Conservation (phyloP, 2,797 vertebrate genomes). For the Peromyscus nudipes region DNA sequence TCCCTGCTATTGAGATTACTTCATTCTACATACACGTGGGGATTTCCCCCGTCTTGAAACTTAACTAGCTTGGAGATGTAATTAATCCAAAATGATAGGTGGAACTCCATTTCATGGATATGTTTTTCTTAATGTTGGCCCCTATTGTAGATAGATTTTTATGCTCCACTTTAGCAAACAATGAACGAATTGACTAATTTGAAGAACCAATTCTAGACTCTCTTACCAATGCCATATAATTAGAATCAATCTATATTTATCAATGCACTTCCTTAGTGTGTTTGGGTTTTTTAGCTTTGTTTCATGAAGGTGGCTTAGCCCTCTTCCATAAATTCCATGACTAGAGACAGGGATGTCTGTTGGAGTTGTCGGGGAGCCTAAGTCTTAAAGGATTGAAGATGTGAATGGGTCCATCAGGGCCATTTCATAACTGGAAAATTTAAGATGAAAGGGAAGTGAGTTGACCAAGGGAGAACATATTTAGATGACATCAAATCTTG, state of each 20-base stretch:
- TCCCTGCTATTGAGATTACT: background rate
- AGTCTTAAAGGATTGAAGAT: background rate
- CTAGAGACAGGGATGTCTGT: background rate
- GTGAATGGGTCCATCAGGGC: background rate
- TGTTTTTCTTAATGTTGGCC: constrained; percentile 50
- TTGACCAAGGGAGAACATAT: background rate
- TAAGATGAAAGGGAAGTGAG: constrained; percentile 22
- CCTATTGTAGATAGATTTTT: background rate
- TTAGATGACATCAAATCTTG: background rate
- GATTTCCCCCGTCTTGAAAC: background rate
- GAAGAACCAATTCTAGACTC: background rate
- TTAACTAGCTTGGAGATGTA: background rate
- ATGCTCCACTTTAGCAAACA: constrained; percentile 17
- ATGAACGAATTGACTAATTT: background rate
- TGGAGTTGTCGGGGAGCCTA: background rate
- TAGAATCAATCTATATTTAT: background rate
- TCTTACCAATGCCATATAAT: background rate
- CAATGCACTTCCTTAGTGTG: background rate
- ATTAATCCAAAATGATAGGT: constrained; percentile 29
- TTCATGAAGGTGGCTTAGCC: background rate
- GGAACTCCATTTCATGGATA: background rate
- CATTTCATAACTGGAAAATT: constrained; percentile 4
- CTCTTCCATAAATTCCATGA: background rate
- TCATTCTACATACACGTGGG: background rate
- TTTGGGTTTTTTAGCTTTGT: background rate